Percentiles rank a stretch among this genome's conserved stretches.
phyloP scores from a whole-genome alignment of 2,888 invertebrate species.

The Mesorhabditis belari region DNA sequence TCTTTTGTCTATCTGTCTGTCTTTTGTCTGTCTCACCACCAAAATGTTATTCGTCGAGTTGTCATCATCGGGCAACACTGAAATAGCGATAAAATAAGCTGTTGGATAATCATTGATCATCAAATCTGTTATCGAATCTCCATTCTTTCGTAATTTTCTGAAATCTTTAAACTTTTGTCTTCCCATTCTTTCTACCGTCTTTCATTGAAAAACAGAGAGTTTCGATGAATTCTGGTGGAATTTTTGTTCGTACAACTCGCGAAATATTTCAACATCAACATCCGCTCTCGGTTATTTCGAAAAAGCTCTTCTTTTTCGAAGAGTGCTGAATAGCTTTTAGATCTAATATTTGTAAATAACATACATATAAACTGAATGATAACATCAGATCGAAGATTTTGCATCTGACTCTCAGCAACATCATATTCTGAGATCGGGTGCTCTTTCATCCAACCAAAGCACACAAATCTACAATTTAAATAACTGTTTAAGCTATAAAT shows the following conservation, averaged over 20 bases:
- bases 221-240: neutral
- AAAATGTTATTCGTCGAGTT: neutral
- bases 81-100: neutral
- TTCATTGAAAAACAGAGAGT: neutral
- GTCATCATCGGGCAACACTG: neutral
- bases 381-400: neutral
- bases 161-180: too few species aligned
- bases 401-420: neutral
- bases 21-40: neutral
- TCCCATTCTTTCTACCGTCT: too few species aligned
- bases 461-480: neutral
- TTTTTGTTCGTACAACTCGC: neutral
- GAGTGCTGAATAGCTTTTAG: neutral
- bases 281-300: neutral
- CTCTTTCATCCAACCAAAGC: neutral
- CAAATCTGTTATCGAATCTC: neutral
- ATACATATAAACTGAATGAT: neutral
- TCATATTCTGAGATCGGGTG: neutral
- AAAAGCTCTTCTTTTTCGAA: neutral
- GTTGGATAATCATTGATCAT: neutral
- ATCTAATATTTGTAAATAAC: neutral
- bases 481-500: too few species aligned
- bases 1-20: neutral
- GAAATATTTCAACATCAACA: neutral
- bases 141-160: neutral